Conservation (phyloP, 2,888 invertebrate species). For the Pantelozetes paolii region DNA sequence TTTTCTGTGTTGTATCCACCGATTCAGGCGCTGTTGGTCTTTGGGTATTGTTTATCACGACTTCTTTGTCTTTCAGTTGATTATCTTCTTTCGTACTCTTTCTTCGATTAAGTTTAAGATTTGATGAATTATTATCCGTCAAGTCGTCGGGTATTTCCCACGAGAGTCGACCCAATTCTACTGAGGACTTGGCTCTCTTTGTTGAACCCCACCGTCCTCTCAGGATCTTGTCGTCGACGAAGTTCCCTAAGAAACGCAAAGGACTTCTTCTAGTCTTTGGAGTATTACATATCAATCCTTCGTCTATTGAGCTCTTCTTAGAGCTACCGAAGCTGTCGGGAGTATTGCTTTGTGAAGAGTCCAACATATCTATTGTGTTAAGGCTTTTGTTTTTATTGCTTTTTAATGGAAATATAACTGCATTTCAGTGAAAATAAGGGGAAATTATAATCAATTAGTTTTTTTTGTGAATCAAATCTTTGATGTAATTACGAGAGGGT, state of each 20-base stretch:
- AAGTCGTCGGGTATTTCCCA: conserved; percentile 34
- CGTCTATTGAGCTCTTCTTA: conserved; percentile 41
- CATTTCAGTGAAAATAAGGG: background rate
- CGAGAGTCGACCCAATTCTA: conserved; percentile 33
- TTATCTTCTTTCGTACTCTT: conserved; percentile 32
- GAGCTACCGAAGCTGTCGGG: conserved; percentile 12
- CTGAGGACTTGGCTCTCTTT: conserved; percentile 40
- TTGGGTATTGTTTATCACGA: background rate
- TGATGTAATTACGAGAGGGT: conserved; percentile 35
- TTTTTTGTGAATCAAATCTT: background rate
- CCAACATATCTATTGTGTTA: conserved; percentile 22
- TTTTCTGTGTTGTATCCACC: background rate
- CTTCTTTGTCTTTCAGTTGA: background rate
- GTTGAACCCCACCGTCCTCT: conserved; percentile 39
- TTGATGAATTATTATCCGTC: conserved; percentile 2
- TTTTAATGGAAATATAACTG: conserved; percentile 40
- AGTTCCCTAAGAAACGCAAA: conserved; percentile 39
- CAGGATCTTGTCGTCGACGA: conserved; percentile 41
- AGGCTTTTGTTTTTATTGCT: conserved; percentile 31
- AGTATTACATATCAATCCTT: conserved; percentile 28
- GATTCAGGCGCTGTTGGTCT: background rate
- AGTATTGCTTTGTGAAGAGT: conserved; percentile 7
- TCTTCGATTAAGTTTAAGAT: conserved; percentile 22
- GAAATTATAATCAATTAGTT: background rate
- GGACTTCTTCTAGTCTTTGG: conserved; percentile 41